Conservation (phyloP, 1,140 invertebrate genomes). For the Drosophila sp. region DNA sequence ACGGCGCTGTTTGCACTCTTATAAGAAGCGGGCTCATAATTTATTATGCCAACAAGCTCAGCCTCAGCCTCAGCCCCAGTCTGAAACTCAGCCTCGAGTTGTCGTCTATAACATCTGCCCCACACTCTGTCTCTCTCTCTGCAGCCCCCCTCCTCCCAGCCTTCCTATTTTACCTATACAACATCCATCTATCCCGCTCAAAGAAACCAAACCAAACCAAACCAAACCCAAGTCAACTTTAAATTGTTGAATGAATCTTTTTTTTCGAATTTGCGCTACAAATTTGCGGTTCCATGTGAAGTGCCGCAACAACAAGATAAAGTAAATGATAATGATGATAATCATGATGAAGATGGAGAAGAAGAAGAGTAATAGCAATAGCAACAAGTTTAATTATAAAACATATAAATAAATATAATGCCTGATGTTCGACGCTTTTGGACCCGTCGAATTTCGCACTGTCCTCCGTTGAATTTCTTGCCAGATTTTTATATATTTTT, state of each 20-base stretch:
- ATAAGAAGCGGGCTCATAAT: conserved; percentile 78
- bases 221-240: conserved; percentile 32
- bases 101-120: conserved; percentile 30
- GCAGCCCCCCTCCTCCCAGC: conserved; percentile 4
- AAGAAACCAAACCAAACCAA: conserved; percentile 29
- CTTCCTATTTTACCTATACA: too few relatives aligned
- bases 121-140: neutral
- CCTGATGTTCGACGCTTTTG: conserved; percentile 24
- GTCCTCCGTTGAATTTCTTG: conserved; percentile 30
- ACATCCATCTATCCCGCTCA: neutral
- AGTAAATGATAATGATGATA: conserved; percentile 4
- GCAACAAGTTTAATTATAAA: conserved; percentile 67
- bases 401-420: conserved; percentile 52
- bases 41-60: conserved; percentile 62
- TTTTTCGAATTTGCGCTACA: conserved; percentile 59
- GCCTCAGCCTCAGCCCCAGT: conserved; percentile 30
- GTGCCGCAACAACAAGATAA: conserved; percentile 45
- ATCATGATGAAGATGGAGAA: conserved; percentile 2
- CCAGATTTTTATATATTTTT: conserved; percentile 17
- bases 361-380: conserved; percentile 16
- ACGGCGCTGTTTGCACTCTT: conserved; percentile 61
- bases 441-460: conserved; percentile 62
- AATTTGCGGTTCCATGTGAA: conserved; percentile 66
- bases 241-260: conserved; percentile 66
- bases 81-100: conserved; percentile 21